Evolutionary conservation across 2,113 vertebrate species (phyloP).

Genomic region (Neogobius melanostomus): DNA sequence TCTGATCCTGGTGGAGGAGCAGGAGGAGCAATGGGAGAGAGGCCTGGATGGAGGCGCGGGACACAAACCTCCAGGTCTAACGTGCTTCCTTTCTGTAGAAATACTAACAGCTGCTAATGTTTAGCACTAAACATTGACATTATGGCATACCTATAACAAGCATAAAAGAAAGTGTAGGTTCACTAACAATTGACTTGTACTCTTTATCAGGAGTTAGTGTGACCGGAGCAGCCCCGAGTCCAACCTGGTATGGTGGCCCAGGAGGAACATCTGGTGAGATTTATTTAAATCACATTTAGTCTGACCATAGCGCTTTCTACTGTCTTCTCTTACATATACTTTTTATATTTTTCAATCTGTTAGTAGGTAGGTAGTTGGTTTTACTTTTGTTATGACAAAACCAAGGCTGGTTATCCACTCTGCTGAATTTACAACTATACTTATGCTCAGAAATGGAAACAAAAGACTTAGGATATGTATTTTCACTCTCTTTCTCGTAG

Average conservation of each 20-base stretch:
- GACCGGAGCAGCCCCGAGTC: conserved; percentile 49
- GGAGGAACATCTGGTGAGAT: conserved; percentile 53
- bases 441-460: too few relatives aligned
- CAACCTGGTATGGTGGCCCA: conserved; percentile 58
- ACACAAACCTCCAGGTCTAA: neutral
- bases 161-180: too few relatives aligned
- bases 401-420: too few relatives aligned
- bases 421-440: too few relatives aligned
- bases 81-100: neutral
- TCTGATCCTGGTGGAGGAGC: conserved; percentile 84
- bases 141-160: too few relatives aligned
- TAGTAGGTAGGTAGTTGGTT: too few relatives aligned
- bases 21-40: conserved; percentile 58
- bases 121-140: too few relatives aligned
- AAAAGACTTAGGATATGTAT: neutral
- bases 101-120: neutral
- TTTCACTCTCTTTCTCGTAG: conserved; percentile 42
- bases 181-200: neutral
- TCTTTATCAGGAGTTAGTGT: conserved; percentile 52
- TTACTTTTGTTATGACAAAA: too few relatives aligned
- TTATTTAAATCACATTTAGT: neutral
- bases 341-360: too few relatives aligned
- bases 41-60: conserved; percentile 31
- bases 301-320: too few relatives aligned
- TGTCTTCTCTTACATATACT: too few relatives aligned